Conservation (phyloP, 2,113 vertebrate genomes). For the Apteryx owenii region DNA sequence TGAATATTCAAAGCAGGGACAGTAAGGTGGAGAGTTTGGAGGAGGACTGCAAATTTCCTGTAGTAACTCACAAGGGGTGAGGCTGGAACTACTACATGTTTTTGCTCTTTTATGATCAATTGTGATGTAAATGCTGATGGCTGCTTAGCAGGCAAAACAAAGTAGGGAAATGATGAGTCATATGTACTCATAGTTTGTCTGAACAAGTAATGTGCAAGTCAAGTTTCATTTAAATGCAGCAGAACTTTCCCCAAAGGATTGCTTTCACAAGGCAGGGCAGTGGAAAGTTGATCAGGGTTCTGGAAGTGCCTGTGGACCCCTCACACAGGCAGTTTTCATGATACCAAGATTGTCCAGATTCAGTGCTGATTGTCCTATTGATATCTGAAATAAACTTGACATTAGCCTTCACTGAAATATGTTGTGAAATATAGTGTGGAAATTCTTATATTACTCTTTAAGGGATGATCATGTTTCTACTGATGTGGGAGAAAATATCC, state of each 20-base stretch:
- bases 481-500: neutral
- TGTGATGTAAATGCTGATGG: slow-evolving; percentile 75
- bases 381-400: neutral
- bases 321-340: neutral
- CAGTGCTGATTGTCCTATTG: neutral
- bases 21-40: neutral
- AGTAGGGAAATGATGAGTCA: slow-evolving; percentile 75
- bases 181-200: slow-evolving; percentile 59
- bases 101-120: slow-evolving; percentile 66
- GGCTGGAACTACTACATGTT: slow-evolving; percentile 29
- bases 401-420: neutral
- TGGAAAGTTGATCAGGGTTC: neutral
- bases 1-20: neutral
- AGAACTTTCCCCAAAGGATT: slow-evolving; percentile 25
- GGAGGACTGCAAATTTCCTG: neutral
- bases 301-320: neutral
- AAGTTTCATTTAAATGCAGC: slow-evolving; percentile 59
- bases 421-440: neutral
- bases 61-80: slow-evolving; percentile 34
- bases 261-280: slow-evolving; percentile 24
- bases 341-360: neutral
- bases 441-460: neutral
- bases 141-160: slow-evolving; percentile 73
- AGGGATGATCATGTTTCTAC: neutral
- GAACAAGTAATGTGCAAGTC: slow-evolving; percentile 71